Percentiles rank a stretch among this genome's conserved stretches.
phyloP scores from a whole-genome alignment of 2,797 vertebrate species.

The Mormyrops boulengeri region DNA sequence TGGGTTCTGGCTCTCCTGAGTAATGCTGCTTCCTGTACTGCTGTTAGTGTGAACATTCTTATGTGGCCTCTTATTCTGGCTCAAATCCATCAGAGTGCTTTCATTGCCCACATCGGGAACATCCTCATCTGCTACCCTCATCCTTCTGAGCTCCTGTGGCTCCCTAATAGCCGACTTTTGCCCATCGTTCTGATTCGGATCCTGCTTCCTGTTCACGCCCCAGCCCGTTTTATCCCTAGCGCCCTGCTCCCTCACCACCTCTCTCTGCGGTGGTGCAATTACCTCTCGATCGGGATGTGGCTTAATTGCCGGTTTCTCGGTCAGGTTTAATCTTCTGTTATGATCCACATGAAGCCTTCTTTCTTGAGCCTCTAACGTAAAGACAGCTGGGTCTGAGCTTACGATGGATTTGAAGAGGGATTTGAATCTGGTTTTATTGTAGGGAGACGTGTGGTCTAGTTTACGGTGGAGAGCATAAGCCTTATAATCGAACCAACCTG shows the following conservation, averaged over 20 bases:
- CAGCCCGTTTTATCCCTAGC: slow-evolving; percentile 19
- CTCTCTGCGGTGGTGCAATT: background rate
- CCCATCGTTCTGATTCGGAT: background rate
- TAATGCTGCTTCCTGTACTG: slow-evolving; percentile 25
- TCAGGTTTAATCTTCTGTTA: background rate
- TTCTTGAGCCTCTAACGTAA: slow-evolving; percentile 5
- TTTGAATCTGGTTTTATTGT: slow-evolving; percentile 8
- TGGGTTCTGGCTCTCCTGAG: background rate
- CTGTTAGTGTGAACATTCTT: slow-evolving; percentile 32
- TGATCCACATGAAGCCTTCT: background rate
- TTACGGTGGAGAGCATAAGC: slow-evolving; percentile 13
- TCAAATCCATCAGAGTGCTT: slow-evolving; percentile 33
- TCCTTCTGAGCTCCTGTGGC: background rate
- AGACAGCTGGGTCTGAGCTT: slow-evolving; percentile 1
- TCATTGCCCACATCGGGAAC: background rate
- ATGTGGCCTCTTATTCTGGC: slow-evolving; percentile 5
- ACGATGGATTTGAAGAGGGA: background rate
- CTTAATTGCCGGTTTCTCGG: background rate
- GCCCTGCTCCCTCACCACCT: background rate
- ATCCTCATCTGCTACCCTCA: background rate
- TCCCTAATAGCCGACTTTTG: background rate
- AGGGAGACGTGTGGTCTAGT: background rate
- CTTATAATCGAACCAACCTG: background rate
- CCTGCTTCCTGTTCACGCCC: background rate
- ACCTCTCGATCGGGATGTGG: background rate